Evolutionary conservation across 2,797 vertebrate genomes (phyloP).

Genomic region (Cryptoprocta ferox): DNA sequence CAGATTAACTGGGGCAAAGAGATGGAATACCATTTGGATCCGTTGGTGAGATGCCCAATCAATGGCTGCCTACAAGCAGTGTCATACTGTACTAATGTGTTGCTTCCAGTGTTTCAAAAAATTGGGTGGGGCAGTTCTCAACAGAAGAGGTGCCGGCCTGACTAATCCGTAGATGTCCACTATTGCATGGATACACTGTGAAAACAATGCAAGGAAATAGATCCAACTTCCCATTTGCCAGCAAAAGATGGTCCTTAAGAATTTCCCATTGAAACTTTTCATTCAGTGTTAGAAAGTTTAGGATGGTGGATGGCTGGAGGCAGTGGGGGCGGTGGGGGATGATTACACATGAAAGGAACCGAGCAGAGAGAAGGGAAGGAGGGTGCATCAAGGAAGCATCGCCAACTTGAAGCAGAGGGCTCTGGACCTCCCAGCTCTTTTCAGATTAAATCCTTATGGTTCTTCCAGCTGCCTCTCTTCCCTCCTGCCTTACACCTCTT

Average conservation of each 20-base stretch:
- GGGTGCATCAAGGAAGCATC: not conserved
- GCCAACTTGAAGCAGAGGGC: constrained; percentile 9
- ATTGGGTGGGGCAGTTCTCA: not conserved
- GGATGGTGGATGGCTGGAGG: not conserved
- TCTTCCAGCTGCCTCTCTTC: constrained; percentile 41
- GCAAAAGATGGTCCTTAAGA: not conserved
- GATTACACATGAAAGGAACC: not conserved
- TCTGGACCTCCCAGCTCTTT: constrained; percentile 53
- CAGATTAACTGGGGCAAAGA: not conserved
- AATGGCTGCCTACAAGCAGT: not conserved
- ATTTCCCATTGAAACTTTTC: not conserved
- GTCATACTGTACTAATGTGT: not conserved
- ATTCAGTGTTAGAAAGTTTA: not conserved
- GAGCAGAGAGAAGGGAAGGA: not conserved
- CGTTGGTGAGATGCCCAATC: not conserved
- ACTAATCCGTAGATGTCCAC: not conserved
- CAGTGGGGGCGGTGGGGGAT: too few relatives aligned
- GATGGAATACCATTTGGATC: not conserved
- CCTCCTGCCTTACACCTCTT: constrained; percentile 57
- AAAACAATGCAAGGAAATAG: not conserved
- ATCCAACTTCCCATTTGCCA: not conserved
- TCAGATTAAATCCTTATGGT: constrained; percentile 62
- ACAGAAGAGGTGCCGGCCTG: not conserved
- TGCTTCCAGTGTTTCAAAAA: not conserved
- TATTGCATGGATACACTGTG: not conserved